A percentile compares a stretch with the other conserved stretches of the same genome.
phyloP scores from a whole-genome alignment of 2,888 invertebrate genomes.

The Nemotelus pantherinus region DNA sequence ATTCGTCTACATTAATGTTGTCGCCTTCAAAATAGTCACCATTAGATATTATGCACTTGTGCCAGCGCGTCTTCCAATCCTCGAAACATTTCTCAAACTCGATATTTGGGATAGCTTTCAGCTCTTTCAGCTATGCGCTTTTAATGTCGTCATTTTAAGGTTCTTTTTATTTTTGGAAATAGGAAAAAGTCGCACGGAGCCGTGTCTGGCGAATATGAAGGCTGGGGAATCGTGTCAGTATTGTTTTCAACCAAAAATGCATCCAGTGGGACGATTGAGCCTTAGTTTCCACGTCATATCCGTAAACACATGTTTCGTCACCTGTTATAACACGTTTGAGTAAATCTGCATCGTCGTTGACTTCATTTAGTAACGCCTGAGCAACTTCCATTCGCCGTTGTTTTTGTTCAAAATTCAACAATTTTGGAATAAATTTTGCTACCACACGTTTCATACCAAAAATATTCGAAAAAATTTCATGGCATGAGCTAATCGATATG shows the following conservation, averaged over 20 bases:
- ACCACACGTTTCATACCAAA: conserved; percentile 37
- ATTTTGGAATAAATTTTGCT: conserved; percentile 43
- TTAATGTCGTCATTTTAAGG: background rate
- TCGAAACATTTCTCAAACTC: conserved; percentile 12
- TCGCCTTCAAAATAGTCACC: no score
- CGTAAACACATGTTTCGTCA: background rate
- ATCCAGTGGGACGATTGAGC: conserved; percentile 12
- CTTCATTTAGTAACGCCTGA: conserved; percentile 33
- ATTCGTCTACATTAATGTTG: no score
- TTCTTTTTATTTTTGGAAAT: background rate
- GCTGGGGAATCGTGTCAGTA: background rate
- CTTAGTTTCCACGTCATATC: background rate
- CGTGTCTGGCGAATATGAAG: background rate
- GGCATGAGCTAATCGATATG: conserved; percentile 40
- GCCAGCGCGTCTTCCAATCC: conserved; percentile 7
- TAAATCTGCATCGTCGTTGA: conserved; percentile 39
- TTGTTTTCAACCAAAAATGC: conserved; percentile 6
- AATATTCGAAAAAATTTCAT: conserved; percentile 7
- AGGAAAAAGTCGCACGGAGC: conserved; percentile 13
- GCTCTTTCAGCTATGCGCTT: background rate
- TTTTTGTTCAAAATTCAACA: conserved; percentile 45
- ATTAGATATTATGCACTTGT: conserved; percentile 1
- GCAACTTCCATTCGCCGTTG: conserved; percentile 32
- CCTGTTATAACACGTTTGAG: conserved; percentile 22
- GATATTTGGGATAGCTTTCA: background rate